These are phyloP conservation scores for Alfaro cultratus DNA, from an alignment of 2,797 vertebrate genomes.

Conservation along the genomic window DNA sequence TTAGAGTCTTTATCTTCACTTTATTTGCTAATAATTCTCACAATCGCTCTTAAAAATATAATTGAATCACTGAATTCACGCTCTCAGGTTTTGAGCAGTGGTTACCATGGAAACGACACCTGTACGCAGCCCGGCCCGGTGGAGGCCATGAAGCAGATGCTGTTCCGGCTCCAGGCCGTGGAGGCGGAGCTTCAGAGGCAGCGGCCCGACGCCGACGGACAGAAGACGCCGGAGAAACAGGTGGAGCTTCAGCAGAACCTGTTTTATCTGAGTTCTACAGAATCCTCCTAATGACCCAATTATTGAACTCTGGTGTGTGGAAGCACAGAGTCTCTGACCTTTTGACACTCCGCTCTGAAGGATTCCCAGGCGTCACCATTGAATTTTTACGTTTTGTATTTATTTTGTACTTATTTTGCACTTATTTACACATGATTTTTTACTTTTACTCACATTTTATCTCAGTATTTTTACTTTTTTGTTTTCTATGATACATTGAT, in stretches of 20 bases:
- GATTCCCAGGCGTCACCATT: too few species aligned
- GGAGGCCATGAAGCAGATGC: slow-evolving; percentile 89
- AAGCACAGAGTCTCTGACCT: too few species aligned
- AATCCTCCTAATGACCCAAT: not conserved
- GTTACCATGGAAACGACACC: not conserved
- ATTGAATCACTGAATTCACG: not conserved
- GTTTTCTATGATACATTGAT: too few species aligned
- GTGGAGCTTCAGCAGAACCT: slow-evolving; percentile 9
- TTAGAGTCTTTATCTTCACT: not conserved
- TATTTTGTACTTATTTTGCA: too few species aligned
- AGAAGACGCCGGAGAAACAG: slow-evolving; percentile 16
- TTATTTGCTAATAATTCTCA: not conserved
- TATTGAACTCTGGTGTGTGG: not conserved
- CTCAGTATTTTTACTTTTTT: too few species aligned
- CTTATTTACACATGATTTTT: too few species aligned
- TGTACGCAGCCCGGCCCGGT: slow-evolving; percentile 85
- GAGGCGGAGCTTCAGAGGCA: slow-evolving; percentile 72
- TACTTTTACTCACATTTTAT: too few species aligned
- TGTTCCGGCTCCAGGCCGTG: slow-evolving; percentile 89
- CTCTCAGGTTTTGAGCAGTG: not conserved
- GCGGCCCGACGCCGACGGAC: not conserved
- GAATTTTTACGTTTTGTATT: too few species aligned
- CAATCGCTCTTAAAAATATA: not conserved
- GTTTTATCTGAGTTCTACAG: too few species aligned
- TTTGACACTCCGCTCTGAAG: too few species aligned